Percentiles rank a stretch among this genome's conserved stretches.
phyloP scores from a whole-genome alignment of 2,113 vertebrate genomes.

The Scatophagus argus region DNA sequence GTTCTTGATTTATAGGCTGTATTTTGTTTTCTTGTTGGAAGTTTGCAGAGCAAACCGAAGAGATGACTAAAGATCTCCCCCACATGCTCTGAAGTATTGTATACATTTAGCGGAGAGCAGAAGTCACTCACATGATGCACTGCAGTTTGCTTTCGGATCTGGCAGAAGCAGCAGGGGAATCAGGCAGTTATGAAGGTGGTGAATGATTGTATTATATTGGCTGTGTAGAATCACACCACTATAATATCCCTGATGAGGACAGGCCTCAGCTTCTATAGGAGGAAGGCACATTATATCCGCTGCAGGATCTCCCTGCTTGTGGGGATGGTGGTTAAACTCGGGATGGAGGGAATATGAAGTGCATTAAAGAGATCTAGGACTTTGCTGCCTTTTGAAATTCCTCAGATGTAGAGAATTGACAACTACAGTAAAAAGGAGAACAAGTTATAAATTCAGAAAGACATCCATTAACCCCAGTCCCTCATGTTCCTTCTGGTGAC shows the following conservation, averaged over 20 bases:
- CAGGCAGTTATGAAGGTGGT: constrained; percentile 43
- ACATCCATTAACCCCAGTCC: constrained; percentile 1
- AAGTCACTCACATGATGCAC: constrained; percentile 37
- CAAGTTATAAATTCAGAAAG: neutral
- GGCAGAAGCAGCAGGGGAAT: constrained; percentile 32
- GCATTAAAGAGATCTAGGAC: neutral
- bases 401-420: neutral
- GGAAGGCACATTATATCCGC: neutral
- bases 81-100: constrained; percentile 4
- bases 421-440: neutral
- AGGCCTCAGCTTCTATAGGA: constrained; percentile 10
- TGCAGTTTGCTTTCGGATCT: constrained; percentile 45
- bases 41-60: constrained; percentile 5
- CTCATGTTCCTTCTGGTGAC: neutral
- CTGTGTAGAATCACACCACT: constrained; percentile 36
- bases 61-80: constrained; percentile 20
- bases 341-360: neutral
- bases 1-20: neutral
- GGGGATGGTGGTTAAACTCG: neutral
- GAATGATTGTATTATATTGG: constrained; percentile 50
- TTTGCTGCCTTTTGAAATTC: neutral
- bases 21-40: neutral
- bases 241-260: constrained; percentile 35
- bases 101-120: constrained; percentile 10
- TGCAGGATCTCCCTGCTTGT: constrained; percentile 3